Base-by-base conservation (phyloP, 2,888 invertebrate species). In the Abscondita cerata region DNA sequence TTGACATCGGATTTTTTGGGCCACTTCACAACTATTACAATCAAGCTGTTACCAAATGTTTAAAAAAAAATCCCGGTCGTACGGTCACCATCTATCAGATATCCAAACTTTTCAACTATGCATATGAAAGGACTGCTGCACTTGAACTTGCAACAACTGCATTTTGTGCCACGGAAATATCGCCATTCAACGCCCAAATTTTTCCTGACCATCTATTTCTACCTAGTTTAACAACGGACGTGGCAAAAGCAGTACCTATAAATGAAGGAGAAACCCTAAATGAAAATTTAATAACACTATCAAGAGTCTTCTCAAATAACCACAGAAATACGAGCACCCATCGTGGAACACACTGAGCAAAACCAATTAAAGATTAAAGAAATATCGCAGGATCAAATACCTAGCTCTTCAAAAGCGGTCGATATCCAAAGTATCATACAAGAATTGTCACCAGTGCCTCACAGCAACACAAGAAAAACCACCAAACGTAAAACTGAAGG, bases 101-200 rank as follows among this genome's bases (percentile, higher is more conserved):
- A 19, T 44, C 52, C 52, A 59, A 33, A 52, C 46, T 52, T 47
- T 59, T 59, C n/a, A 52, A 59, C 16, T 9, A 52, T n/a, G 41
- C 44, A n/a, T 59, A 52, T 19, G n/a, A 59, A n/a, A 52, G 15
- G 41, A 44, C 40, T 12, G 19, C 20, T 12, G 34, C 52, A 34
- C 52, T 46, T 59, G 59, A 59, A 52, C 52, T 52, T 20, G 52
- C 59, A 19, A 38, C 46, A 13, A 59, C 46, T 25, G 52, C 18
- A 16, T 53, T 48, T 47, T 36, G 53, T 48, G 59, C 59, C 12
- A 59, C 53, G 2, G 53, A 48, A 25, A 53, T 59, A 59, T 59
- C 53, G 25, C 59, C 53, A 48, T 48, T 59, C 25, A 59, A 53
- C 16, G 11, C 36, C 6, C 33, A 52, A 6, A 20, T 59, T 47